These are phyloP conservation scores for Aelia acuminata DNA, from an alignment of 2,888 invertebrate genomes.

Conservation along the genomic window DNA sequence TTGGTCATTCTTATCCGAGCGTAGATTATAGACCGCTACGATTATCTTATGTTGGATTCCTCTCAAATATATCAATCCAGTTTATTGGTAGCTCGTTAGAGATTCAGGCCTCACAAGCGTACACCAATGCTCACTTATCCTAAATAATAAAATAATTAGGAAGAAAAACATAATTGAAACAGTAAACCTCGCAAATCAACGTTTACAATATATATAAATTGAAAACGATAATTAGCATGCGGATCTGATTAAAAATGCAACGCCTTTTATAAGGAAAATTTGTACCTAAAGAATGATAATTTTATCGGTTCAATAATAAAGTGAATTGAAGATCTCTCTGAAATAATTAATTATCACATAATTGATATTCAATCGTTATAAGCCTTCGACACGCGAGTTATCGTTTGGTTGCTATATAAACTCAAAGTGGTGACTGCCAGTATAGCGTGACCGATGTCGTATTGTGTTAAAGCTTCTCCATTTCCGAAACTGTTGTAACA, in stretches of 20 bases:
- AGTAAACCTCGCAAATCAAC: too few species aligned
- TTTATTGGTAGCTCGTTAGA: too few species aligned
- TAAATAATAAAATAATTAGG: too few species aligned
- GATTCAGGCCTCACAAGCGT: too few species aligned
- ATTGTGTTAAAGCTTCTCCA: background rate
- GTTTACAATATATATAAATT: too few species aligned
- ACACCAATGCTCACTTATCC: too few species aligned
- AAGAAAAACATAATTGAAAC: too few species aligned
- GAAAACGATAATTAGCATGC: too few species aligned
- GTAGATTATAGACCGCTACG: too few species aligned
- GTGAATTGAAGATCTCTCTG: background rate
- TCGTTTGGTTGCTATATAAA: background rate
- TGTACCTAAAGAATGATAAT: background rate
- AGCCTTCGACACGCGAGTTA: background rate
- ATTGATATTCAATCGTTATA: slow-evolving; percentile 21
- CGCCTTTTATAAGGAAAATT: background rate
- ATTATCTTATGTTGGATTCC: too few species aligned
- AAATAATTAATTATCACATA: background rate
- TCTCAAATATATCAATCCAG: too few species aligned
- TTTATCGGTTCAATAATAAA: background rate
- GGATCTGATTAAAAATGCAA: background rate
- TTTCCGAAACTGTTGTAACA: background rate
- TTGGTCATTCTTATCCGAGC: too few species aligned
- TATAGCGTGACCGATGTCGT: background rate
- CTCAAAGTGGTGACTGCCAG: background rate